A percentile compares a stretch with the other conserved stretches of the same genome.
phyloP scores from a whole-genome alignment of 2,113 vertebrate species.

The Leucopsar rothschildi region DNA sequence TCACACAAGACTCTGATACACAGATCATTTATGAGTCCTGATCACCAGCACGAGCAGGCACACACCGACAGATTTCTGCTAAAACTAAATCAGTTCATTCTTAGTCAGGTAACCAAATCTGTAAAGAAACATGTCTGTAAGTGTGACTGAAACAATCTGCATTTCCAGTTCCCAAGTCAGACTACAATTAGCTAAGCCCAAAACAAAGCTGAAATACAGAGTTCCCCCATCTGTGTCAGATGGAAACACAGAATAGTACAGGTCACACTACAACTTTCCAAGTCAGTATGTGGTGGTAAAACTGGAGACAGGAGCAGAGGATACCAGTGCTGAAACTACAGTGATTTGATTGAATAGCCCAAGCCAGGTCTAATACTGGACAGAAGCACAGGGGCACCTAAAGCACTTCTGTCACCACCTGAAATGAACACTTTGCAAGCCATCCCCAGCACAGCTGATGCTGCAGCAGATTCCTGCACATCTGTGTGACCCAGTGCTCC shows the following conservation, averaged over 20 bases:
- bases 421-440: not conserved
- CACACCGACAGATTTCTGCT: not conserved
- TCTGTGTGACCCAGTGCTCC: not conserved
- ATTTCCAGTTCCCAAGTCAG: not conserved
- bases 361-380: not conserved
- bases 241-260: not conserved
- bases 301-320: not conserved
- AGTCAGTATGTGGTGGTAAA: not conserved
- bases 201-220: not conserved
- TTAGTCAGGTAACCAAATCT: not conserved
- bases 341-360: not conserved
- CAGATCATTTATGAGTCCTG: not conserved
- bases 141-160: not conserved
- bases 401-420: not conserved
- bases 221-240: not conserved
- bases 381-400: not conserved
- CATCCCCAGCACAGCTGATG: not conserved
- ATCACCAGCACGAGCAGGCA: not conserved
- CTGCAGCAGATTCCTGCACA: not conserved
- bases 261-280: not conserved
- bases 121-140: not conserved
- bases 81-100: not conserved
- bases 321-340: not conserved
- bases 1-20: not conserved
- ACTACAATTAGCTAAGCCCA: not conserved